A percentile compares a stretch with the other conserved stretches of the same genome.
phyloP scores from a whole-genome alignment of 1,140 invertebrate genomes.

The Meteorus sp. region DNA sequence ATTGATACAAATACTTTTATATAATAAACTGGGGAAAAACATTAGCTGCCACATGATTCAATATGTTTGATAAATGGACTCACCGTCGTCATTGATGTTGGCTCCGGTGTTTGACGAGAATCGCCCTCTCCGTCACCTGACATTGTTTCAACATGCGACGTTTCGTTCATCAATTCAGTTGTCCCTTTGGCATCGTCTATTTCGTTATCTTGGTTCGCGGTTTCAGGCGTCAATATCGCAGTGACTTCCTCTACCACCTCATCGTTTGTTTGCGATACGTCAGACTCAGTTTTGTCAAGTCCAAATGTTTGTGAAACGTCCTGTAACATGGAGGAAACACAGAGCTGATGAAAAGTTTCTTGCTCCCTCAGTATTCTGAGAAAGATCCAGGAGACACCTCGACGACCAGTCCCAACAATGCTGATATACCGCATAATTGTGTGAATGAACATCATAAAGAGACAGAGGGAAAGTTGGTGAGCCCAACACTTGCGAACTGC shows the following conservation, averaged over 20 bases:
- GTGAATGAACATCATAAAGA: too few species aligned
- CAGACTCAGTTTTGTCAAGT: constrained; percentile 48
- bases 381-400: too few species aligned
- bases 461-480: too few species aligned
- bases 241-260: not conserved
- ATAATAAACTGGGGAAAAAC: not conserved
- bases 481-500: too few species aligned
- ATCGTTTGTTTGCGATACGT: constrained; percentile 20
- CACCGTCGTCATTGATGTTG: constrained; percentile 21
- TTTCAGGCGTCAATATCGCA: constrained; percentile 18
- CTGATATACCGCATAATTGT: too few species aligned
- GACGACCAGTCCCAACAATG: too few species aligned
- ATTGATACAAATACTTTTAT: not conserved
- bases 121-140: constrained; percentile 16
- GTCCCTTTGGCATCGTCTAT: constrained; percentile 22
- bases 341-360: too few species aligned
- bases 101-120: constrained; percentile 13
- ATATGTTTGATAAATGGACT: constrained; percentile 17
- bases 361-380: too few species aligned
- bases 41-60: not conserved
- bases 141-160: not conserved
- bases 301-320: constrained; percentile 57
- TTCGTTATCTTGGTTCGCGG: constrained; percentile 4
- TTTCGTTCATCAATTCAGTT: constrained; percentile 21
- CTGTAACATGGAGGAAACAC: constrained; percentile 33